A percentile compares a stretch with the other conserved stretches of the same genome.
These are phyloP conservation scores for Poliocrania exsul DNA, from an alignment of 2,797 vertebrate genomes.

Conservation along the genomic window DNA sequence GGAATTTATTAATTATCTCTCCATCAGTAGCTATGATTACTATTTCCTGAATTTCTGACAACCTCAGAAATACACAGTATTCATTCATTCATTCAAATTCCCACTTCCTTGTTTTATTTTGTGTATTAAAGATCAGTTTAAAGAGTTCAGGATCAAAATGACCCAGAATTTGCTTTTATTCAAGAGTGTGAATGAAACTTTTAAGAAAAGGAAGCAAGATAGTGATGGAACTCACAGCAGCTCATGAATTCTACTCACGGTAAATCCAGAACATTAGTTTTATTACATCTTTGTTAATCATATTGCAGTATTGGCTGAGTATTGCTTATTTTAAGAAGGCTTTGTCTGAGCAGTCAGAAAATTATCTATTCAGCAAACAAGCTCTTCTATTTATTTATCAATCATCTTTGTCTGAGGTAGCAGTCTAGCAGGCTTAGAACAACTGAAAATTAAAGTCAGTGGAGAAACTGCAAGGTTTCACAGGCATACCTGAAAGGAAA, in stretches of 20 bases:
- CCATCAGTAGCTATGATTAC: not conserved
- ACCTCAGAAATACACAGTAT: not conserved
- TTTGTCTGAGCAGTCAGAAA: not conserved
- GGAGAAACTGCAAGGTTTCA: slow-evolving; percentile 22
- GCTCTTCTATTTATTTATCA: not conserved
- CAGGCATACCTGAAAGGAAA: slow-evolving; percentile 36
- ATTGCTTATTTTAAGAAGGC: not conserved
- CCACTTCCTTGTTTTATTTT: not conserved
- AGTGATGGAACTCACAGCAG: not conserved
- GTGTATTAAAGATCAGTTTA: not conserved
- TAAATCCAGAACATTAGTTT: not conserved
- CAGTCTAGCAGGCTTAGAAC: not conserved
- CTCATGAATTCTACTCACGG: not conserved
- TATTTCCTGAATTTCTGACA: not conserved
- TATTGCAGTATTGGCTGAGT: not conserved
- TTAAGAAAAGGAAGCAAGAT: not conserved
- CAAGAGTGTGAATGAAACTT: not conserved
- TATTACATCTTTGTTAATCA: not conserved
- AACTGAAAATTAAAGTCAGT: slow-evolving; percentile 8
- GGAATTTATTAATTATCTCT: not conserved
- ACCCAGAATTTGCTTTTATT: not conserved
- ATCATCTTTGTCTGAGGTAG: not conserved
- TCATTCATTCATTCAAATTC: not conserved
- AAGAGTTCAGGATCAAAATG: not conserved
- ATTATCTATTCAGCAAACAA: not conserved